Conservation (phyloP, 2,888 invertebrate species). For the Drosophila villosipedis region DNA sequence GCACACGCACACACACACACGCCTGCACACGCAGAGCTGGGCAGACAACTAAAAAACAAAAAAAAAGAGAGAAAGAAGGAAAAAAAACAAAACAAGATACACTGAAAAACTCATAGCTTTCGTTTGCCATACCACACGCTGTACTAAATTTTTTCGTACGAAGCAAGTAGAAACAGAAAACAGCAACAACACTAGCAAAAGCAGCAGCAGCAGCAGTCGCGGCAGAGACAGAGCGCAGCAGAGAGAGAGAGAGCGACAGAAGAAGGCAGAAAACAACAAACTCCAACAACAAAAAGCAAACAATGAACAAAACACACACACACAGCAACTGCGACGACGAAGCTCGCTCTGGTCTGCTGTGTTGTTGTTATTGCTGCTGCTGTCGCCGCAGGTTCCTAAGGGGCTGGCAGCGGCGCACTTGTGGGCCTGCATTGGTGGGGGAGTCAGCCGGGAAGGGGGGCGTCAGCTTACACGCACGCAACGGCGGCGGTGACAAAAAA, state of each 20-base stretch:
- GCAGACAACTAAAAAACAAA: conserved; percentile 30
- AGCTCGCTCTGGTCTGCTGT: conserved; percentile 52
- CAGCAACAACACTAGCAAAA: conserved; percentile 41
- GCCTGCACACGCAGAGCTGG: conserved; percentile 34
- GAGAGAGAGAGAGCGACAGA: conserved; percentile 18
- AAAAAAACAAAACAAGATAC: conserved; percentile 69
- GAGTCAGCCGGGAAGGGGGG: conserved; percentile 30
- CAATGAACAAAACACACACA: conserved; percentile 72
- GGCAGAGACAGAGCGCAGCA: conserved; percentile 26
- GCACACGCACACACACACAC: conserved; percentile 13
- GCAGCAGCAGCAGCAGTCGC: conserved; percentile 10
- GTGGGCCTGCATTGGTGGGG: conserved; percentile 36
- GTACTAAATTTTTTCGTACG: conserved; percentile 82
- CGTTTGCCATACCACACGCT: conserved; percentile 84
- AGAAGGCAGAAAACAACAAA: conserved; percentile 68
- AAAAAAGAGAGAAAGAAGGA: conserved; percentile 25
- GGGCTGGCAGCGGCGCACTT: conserved; percentile 65
- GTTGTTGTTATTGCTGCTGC: conserved; percentile 33
- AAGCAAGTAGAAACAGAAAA: conserved; percentile 71
- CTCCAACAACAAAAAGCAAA: conserved; percentile 78
- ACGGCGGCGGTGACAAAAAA: conserved; percentile 52
- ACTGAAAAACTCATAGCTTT: conserved; percentile 84
- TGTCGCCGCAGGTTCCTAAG: conserved; percentile 71
- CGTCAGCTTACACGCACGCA: conserved; percentile 81
- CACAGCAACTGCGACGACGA: conserved; percentile 31